Conservation (phyloP, 1,140 invertebrate species). For the Pogonomyrmex barbatus region DNA sequence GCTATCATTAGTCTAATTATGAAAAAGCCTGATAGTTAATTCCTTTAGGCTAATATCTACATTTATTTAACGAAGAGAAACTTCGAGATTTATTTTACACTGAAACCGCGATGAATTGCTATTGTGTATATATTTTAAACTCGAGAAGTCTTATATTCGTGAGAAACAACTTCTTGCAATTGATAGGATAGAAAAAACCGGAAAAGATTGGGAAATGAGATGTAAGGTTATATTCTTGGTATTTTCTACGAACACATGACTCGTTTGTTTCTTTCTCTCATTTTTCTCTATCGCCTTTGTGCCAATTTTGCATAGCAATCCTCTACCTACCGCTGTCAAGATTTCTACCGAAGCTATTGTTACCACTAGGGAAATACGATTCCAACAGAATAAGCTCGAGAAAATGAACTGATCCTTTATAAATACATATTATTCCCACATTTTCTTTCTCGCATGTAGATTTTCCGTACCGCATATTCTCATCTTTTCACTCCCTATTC, state of each 20-base stretch:
- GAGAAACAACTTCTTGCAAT: constrained; percentile 38
- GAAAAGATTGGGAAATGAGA: constrained; percentile 20
- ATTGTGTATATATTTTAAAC: background rate
- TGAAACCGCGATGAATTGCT: background rate
- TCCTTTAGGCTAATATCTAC: background rate
- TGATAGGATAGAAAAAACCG: background rate
- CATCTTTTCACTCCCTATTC: background rate
- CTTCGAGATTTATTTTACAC: background rate
- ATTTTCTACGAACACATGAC: constrained; percentile 40
- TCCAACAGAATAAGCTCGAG: constrained; percentile 62
- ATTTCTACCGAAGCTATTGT: constrained; percentile 77
- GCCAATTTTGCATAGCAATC: constrained; percentile 76
- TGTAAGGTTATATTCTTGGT: constrained; percentile 26
- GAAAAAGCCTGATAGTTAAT: background rate
- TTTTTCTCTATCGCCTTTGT: constrained; percentile 68
- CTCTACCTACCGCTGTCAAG: constrained; percentile 76
- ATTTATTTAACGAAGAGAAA: background rate
- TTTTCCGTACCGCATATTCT: background rate
- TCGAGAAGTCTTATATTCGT: background rate
- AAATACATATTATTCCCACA: background rate
- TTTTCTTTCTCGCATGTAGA: background rate
- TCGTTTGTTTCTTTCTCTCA: background rate
- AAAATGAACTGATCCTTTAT: constrained; percentile 46
- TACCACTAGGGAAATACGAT: constrained; percentile 50
- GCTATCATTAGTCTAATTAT: background rate